A percentile compares a stretch with the other conserved stretches of the same genome.
Evolutionary conservation across 2,888 invertebrate species (phyloP).

Genomic region (Protophormia terraenovae): DNA sequence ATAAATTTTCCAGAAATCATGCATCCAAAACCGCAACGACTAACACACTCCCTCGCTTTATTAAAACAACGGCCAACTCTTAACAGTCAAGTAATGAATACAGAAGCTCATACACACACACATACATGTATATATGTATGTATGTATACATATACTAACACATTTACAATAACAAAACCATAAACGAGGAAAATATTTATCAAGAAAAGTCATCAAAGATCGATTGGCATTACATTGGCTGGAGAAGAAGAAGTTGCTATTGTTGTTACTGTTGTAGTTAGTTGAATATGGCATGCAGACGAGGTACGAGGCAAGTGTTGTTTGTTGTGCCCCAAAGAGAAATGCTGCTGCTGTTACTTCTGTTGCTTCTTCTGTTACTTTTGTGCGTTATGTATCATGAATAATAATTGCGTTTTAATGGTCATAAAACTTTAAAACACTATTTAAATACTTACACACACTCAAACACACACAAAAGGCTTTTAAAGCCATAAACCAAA

Average conservation of each 20-base stretch:
- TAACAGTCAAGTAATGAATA: constrained; percentile 3
- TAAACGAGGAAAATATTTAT: constrained; percentile 70
- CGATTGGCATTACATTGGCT: constrained; percentile 74
- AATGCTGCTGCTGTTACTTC: constrained; percentile 66
- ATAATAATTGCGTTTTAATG: constrained; percentile 63
- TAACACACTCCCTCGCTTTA: constrained; percentile 41
- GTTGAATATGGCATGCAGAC: constrained; percentile 36
- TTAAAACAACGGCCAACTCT: constrained; percentile 14
- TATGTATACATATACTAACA: no score
- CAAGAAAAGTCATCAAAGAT: constrained; percentile 77
- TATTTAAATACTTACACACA: constrained; percentile 28
- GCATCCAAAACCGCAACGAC: constrained; percentile 65
- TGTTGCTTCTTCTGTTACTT: constrained; percentile 55
- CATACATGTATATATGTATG: no score
- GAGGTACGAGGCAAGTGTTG: constrained; percentile 20
- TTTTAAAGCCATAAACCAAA: constrained; percentile 55
- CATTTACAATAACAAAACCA: neutral
- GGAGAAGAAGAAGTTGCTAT: constrained; percentile 20
- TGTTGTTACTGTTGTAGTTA: constrained; percentile 42
- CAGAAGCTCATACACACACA: constrained; percentile 40
- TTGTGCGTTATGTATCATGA: constrained; percentile 51
- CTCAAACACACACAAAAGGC: constrained; percentile 5
- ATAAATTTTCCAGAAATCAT: constrained; percentile 74
- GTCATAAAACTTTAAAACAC: constrained; percentile 55
- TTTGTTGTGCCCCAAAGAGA: constrained; percentile 64